phyloP scores from a whole-genome alignment of 2,797 vertebrate genomes.

The Miichthys miiuy region DNA sequence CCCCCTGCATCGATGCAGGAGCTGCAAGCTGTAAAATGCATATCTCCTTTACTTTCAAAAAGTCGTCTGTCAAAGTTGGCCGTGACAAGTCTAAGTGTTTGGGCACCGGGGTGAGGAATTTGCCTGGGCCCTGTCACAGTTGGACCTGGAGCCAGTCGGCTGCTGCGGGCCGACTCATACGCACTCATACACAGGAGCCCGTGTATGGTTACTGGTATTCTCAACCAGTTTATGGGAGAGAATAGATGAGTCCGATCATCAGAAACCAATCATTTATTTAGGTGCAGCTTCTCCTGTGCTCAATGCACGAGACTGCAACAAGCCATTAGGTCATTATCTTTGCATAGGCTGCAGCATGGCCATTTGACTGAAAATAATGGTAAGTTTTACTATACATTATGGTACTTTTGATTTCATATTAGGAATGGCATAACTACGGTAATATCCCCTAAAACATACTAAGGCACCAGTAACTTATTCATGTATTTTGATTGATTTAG shows the following conservation, averaged over 20 bases:
- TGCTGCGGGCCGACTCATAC: conserved; percentile 37
- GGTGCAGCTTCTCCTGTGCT: conserved; percentile 47
- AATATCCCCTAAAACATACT: conserved; percentile 77
- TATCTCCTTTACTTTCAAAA: conserved; percentile 71
- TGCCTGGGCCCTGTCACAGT: conserved; percentile 81
- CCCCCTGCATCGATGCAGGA: conserved; percentile 39
- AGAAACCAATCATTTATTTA: conserved; percentile 49
- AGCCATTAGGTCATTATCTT: conserved; percentile 62
- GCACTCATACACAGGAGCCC: conserved; percentile 35
- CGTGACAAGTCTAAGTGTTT: conserved; percentile 81
- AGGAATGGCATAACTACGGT: conserved; percentile 71
- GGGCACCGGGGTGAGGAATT: conserved; percentile 88
- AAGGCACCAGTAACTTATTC: conserved; percentile 74
- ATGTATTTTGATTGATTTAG: conserved; percentile 83
- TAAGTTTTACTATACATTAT: conserved; percentile 64
- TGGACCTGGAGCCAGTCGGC: conserved; percentile 85
- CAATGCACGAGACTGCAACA: conserved; percentile 47
- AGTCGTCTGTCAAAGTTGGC: conserved; percentile 79
- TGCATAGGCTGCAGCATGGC: conserved; percentile 40
- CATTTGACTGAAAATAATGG: conserved; percentile 66
- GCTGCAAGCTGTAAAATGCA: conserved; percentile 71
- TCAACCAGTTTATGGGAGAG: conserved; percentile 8
- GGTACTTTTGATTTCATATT: conserved; percentile 74
- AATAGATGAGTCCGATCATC: conserved; percentile 51
- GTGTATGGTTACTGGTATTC: conserved; percentile 32